These are phyloP conservation scores for Caenorhabditis plicata DNA, from an alignment of 2,888 invertebrate genomes.

Conservation along the genomic window DNA sequence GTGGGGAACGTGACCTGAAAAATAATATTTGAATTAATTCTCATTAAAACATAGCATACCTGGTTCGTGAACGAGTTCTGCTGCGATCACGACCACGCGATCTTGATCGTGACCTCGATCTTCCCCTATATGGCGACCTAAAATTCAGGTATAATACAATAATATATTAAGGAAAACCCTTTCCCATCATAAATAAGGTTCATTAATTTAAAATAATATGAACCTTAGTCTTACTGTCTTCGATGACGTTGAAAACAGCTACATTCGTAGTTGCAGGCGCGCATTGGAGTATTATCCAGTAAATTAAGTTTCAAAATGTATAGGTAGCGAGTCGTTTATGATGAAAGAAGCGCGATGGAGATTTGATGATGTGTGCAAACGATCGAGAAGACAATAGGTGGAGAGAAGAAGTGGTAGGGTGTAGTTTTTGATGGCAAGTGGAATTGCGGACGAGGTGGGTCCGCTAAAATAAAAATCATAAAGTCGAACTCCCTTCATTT, in stretches of 20 bases:
- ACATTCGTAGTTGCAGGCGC: too few species aligned
- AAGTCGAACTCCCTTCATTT: slow-evolving; percentile 2
- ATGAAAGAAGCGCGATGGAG: slow-evolving; percentile 25
- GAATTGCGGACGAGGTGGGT: slow-evolving; percentile 41
- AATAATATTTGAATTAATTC: not conserved
- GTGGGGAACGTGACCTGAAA: slow-evolving; percentile 36
- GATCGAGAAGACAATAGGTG: slow-evolving; percentile 28
- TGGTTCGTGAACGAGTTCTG: slow-evolving; percentile 21
- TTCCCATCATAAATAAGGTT: not conserved
- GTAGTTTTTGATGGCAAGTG: slow-evolving; percentile 26
- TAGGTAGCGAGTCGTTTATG: too few species aligned
- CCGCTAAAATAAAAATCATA: slow-evolving; percentile 38
- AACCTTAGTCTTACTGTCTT: slow-evolving; percentile 26
- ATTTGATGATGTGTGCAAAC: slow-evolving; percentile 18
- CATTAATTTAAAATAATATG: not conserved
- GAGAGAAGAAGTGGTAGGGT: slow-evolving; percentile 32
- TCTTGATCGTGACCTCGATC: slow-evolving; percentile 31
- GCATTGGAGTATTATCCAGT: too few species aligned
- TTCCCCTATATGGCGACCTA: slow-evolving; percentile 33
- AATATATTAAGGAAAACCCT: slow-evolving; percentile 1
- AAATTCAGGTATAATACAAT: not conserved
- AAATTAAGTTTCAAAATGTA: too few species aligned
- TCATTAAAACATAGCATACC: slow-evolving; percentile 11
- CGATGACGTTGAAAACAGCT: too few species aligned
- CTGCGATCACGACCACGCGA: slow-evolving; percentile 34